These are phyloP conservation scores for Excalfactoria chinensis DNA, from an alignment of 2,113 vertebrate species.

Conservation along the genomic window DNA sequence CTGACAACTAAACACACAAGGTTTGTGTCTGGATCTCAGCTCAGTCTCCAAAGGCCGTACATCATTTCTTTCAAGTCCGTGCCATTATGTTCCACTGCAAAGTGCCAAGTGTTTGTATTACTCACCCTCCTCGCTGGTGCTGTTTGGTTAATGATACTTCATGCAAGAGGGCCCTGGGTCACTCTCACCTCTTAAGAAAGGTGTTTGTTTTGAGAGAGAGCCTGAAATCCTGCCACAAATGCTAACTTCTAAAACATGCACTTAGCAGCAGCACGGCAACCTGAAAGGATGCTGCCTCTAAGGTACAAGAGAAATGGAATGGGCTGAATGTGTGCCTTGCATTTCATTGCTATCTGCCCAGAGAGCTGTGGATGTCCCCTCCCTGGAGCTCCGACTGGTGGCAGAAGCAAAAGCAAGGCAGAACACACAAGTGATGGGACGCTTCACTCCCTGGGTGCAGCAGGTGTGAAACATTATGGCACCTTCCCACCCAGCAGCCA, in stretches of 20 bases:
- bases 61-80: not conserved
- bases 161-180: not conserved
- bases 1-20: not conserved
- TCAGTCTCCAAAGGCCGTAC: not conserved
- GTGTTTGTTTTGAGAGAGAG: not conserved
- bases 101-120: not conserved
- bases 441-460: not conserved
- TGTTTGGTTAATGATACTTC: not conserved
- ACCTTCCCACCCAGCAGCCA: accelerated
- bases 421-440: not conserved
- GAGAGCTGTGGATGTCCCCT: not conserved
- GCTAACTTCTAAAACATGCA: not conserved
- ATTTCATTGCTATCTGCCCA: not conserved
- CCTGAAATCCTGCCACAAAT: not conserved
- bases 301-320: not conserved
- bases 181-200: not conserved
- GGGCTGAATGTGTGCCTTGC: not conserved
- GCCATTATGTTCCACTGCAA: not conserved
- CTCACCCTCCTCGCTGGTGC: not conserved
- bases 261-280: not conserved
- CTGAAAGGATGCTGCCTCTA: not conserved
- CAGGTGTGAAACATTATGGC: not conserved
- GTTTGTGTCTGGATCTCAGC: not conserved
- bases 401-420: not conserved
- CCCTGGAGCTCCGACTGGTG: not conserved